phyloP scores from a whole-genome alignment of 2,888 invertebrate species.

The Dyspetes luteomarginatus region DNA sequence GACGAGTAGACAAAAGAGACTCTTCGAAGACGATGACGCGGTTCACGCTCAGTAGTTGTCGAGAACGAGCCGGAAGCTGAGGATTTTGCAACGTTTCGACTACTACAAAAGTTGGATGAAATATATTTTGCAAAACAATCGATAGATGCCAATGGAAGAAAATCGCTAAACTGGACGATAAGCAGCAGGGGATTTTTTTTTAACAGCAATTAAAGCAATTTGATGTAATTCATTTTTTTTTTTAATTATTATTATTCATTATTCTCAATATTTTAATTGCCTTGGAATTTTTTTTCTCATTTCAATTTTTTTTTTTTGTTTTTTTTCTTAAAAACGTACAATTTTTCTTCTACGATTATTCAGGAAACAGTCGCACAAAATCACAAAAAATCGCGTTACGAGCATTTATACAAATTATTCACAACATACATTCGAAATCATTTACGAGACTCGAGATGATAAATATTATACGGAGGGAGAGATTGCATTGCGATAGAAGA shows the following conservation, averaged over 20 bases:
- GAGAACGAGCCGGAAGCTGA: not conserved
- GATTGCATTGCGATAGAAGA: not conserved
- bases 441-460: not conserved
- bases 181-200: too few relatives aligned
- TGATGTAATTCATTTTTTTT: not conserved
- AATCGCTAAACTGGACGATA: too few relatives aligned
- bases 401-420: not conserved
- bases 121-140: conserved; percentile 53
- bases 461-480: not conserved
- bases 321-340: conserved; percentile 2
- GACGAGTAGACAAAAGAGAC: conserved; percentile 69
- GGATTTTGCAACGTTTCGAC: conserved; percentile 16
- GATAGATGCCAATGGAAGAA: conserved; percentile 45
- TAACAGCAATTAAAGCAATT: not conserved
- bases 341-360: not conserved
- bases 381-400: not conserved
- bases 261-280: not conserved
- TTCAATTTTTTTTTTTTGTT: not conserved
- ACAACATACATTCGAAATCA: not conserved
- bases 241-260: conserved; percentile 4
- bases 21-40: conserved; percentile 71
- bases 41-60: conserved; percentile 9
- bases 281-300: not conserved
- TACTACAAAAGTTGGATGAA: conserved; percentile 34
- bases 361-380: not conserved